Evolutionary conservation across 2,888 invertebrate genomes (phyloP), one percentile per base, ranked within the genome.

Genomic region (Bimastos eiseni): DNA sequence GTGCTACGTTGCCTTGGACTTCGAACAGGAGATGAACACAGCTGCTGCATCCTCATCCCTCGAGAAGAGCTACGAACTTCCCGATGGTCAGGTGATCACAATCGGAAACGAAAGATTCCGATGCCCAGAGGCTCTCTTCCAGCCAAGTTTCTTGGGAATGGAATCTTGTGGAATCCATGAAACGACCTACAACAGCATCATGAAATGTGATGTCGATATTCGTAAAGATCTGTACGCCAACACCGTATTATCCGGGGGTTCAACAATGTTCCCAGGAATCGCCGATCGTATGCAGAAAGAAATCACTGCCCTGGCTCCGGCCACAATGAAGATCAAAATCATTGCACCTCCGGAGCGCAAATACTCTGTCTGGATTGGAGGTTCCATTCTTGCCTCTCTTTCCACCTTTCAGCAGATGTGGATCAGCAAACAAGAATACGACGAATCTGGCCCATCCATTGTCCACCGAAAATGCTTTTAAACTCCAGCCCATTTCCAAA

Each of bases 311-410:
- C 96, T 98, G 93, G 96, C 96, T 89, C 96, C 96, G 90, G 94
- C 95, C 93, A 96, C 96, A 90, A 96, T 96, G 96, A 96, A 96
- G 95, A 96, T 96, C 95, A 96, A 96, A 95, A 96, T 96, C 94
- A 98, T 98, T 96, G 98, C 98, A 93, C 98, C 98, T 91, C 98
- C 98, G 93, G 98, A 98, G 96, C 97, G 98, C 95, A 98, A 98
- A 96, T 98, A 98, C 96, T 98, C 98, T 94, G 98, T 98, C 93
- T 98, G 98, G 98, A 98, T 98, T 96, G 98, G 98, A 95, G 98
- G 98, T 93, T 98, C 98, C 95, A 98, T 98, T 96, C 96, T 98
- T 95, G 98, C 98, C 91, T 98, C 98, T 15, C 96, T 98, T 93
- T 97, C 97, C 95, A 97, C 97, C 95, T 97, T 98, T 96, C 97